Conservation (phyloP, 2,113 vertebrate genomes). For the Scomber colias region DNA sequence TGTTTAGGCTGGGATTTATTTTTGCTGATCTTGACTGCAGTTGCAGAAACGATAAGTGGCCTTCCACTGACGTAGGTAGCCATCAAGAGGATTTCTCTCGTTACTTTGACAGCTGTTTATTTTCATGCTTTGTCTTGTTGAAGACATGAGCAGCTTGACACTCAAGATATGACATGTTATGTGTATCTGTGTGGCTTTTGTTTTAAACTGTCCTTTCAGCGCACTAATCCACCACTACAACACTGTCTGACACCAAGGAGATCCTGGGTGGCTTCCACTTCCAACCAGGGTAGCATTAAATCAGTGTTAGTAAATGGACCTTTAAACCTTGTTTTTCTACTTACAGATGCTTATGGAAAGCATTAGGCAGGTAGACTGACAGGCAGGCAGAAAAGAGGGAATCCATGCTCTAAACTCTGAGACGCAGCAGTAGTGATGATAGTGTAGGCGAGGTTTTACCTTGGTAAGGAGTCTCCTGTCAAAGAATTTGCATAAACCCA, state of each 20-base stretch:
- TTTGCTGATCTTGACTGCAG: background rate
- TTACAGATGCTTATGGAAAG: constrained; percentile 19
- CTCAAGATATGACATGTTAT: background rate
- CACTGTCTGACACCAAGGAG: background rate
- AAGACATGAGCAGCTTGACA: no score
- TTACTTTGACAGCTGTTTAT: no score
- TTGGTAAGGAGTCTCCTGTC: background rate
- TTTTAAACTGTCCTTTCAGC: constrained; percentile 3
- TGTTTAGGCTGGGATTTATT: no score
- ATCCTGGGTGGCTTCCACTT: background rate
- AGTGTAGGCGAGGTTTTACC: no score
- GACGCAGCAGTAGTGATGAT: background rate
- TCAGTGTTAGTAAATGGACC: background rate
- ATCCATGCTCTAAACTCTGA: background rate
- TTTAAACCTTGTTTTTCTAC: constrained; percentile 17
- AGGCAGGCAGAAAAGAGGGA: background rate
- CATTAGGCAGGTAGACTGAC: background rate
- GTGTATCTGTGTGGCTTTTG: background rate
- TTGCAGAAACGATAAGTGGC: background rate
- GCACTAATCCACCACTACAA: background rate
- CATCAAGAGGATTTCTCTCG: no score
- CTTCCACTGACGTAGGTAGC: background rate
- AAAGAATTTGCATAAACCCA: constrained; percentile 30
- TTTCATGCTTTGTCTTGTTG: no score
- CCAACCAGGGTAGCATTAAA: background rate